Conservation (phyloP, 1,140 invertebrate genomes). For the Tetragonula clypearis region DNA sequence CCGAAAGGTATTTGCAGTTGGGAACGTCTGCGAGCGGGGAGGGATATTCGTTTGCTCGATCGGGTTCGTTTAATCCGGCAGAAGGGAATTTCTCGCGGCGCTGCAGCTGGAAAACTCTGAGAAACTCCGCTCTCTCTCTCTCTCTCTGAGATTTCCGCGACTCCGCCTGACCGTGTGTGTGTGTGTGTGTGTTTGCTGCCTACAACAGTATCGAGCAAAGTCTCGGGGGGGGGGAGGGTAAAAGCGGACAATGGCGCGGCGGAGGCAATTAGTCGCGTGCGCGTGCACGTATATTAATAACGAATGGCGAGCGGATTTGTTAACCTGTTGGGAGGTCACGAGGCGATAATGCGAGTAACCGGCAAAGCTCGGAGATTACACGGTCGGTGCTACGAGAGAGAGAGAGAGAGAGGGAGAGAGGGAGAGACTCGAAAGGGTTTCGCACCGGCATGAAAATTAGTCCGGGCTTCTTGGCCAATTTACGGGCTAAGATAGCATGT, state of each 20-base stretch:
- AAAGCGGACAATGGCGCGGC: background rate
- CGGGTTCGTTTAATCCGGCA: background rate
- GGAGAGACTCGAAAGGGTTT: slow-evolving; percentile 5
- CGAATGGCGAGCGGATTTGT: slow-evolving; percentile 42
- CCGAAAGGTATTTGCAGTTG: background rate
- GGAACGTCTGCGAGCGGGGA: background rate
- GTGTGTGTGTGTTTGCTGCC: background rate
- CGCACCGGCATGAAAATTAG: slow-evolving; percentile 56
- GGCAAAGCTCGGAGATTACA: slow-evolving; percentile 53
- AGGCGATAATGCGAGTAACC: slow-evolving; percentile 17
- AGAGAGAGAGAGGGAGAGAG: too few species aligned
- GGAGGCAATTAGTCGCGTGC: slow-evolving; percentile 52
- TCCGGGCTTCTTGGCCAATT: slow-evolving; percentile 61
- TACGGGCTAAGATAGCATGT: slow-evolving; percentile 53
- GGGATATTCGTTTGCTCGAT: background rate
- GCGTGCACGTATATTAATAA: slow-evolving; percentile 51
- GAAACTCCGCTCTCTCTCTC: background rate
- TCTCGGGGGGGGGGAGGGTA: background rate
- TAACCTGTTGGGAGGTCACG: slow-evolving; percentile 10
- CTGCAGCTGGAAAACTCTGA: background rate
- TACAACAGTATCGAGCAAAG: background rate
- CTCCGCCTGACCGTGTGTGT: background rate
- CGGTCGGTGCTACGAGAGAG: slow-evolving; percentile 7
- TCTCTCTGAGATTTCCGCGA: too few species aligned
- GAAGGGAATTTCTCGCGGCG: slow-evolving; percentile 4